phyloP scores from a whole-genome alignment of 2,113 vertebrate species.

The Cyprinodon variegatus region DNA sequence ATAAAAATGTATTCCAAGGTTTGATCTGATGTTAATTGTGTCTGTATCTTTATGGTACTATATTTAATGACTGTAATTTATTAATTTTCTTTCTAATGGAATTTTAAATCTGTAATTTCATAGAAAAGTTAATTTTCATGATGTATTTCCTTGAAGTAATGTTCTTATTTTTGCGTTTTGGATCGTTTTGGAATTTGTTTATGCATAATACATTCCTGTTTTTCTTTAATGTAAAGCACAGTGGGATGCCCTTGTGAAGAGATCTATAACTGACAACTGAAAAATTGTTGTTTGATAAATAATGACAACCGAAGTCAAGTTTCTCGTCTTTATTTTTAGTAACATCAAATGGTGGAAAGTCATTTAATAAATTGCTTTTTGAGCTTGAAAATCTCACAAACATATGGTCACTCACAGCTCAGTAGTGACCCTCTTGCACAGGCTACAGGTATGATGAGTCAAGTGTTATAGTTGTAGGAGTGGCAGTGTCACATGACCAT shows the following conservation, averaged over 20 bases:
- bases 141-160: neutral
- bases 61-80: neutral
- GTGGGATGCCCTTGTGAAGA: too few relatives aligned
- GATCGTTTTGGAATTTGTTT: neutral
- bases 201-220: neutral
- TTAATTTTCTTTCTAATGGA: neutral
- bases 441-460: conserved; percentile 38
- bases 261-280: too few relatives aligned
- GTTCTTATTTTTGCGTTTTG: neutral
- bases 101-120: neutral
- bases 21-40: neutral
- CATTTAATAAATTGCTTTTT: conserved; percentile 74
- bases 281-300: neutral
- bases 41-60: neutral
- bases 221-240: neutral
- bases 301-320: neutral
- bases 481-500: conserved; percentile 75
- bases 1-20: neutral
- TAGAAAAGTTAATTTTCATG: neutral
- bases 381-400: conserved; percentile 67
- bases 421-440: conserved; percentile 45
- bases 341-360: conserved; percentile 62
- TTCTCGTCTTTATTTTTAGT: conserved; percentile 16
- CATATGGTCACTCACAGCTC: conserved; percentile 51
- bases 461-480: conserved; percentile 42